Conservation (phyloP, 2,113 vertebrate genomes). For the Vulpes lagopus region DNA sequence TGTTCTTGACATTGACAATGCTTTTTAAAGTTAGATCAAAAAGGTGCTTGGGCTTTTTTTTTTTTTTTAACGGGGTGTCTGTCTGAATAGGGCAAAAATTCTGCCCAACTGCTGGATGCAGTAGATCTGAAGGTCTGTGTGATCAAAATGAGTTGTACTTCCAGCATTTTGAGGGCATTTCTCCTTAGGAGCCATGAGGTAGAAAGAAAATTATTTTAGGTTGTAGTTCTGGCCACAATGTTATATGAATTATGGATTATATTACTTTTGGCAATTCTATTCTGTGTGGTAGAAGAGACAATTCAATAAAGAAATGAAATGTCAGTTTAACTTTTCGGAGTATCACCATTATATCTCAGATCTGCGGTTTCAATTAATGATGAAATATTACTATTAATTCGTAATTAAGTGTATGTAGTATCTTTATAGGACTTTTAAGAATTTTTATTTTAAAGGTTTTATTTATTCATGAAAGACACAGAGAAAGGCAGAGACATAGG, state of each 20-base stretch:
- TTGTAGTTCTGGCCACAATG: not conserved
- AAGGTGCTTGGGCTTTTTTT: not conserved
- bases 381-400: not conserved
- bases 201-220: not conserved
- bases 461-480: too few relatives aligned
- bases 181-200: not conserved
- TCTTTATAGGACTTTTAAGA: not conserved
- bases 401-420: not conserved
- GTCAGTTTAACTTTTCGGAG: not conserved
- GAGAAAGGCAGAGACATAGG: too few relatives aligned
- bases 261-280: not conserved
- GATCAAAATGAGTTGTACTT: not conserved
- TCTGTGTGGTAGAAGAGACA: not conserved
- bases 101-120: not conserved
- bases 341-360: not conserved
- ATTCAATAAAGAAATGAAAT: not conserved
- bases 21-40: slow-evolving; percentile 79
- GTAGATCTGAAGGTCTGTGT: not conserved
- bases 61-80: slow-evolving; percentile 45
- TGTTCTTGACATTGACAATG: slow-evolving; percentile 69
- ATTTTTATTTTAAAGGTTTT: not conserved
- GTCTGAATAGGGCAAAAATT: slow-evolving; percentile 28
- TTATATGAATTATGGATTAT: not conserved
- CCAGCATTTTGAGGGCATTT: not conserved
- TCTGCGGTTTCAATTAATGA: not conserved